Conservation (phyloP, 2,797 vertebrate genomes). For the Orestias chungarensis region DNA sequence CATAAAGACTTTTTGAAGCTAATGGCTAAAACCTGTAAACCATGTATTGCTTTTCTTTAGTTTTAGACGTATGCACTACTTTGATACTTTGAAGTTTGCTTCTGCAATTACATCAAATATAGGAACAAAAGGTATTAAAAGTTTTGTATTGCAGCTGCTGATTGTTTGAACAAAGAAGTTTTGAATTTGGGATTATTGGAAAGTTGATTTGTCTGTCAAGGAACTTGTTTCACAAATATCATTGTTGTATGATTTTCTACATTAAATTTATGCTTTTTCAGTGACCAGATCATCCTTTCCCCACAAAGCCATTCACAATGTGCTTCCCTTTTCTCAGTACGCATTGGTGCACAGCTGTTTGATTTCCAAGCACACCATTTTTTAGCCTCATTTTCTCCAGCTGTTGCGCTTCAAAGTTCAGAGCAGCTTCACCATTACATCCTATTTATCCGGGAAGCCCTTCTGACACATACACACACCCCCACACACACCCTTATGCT, state of each 20-base stretch:
- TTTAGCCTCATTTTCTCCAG: constrained; percentile 17
- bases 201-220: neutral
- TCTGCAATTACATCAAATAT: neutral
- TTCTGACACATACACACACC: constrained; percentile 31
- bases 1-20: neutral
- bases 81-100: neutral
- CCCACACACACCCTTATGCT: constrained; percentile 44
- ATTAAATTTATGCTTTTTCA: neutral
- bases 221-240: neutral
- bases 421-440: constrained; percentile 18
- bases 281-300: neutral
- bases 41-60: neutral
- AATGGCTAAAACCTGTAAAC: neutral
- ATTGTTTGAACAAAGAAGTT: neutral
- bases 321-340: neutral
- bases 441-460: constrained; percentile 58
- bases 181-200: neutral
- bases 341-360: neutral
- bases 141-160: neutral
- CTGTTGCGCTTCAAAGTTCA: constrained; percentile 41
- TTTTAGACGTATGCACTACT: neutral
- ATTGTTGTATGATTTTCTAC: neutral
- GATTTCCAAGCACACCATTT: constrained; percentile 4
- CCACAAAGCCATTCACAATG: too few relatives aligned
- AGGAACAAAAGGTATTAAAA: neutral